A percentile compares a stretch with the other conserved stretches of the same genome.
Conservation (phyloP, 1,140 invertebrate genomes). For the Temnothorax curvispinosus region DNA sequence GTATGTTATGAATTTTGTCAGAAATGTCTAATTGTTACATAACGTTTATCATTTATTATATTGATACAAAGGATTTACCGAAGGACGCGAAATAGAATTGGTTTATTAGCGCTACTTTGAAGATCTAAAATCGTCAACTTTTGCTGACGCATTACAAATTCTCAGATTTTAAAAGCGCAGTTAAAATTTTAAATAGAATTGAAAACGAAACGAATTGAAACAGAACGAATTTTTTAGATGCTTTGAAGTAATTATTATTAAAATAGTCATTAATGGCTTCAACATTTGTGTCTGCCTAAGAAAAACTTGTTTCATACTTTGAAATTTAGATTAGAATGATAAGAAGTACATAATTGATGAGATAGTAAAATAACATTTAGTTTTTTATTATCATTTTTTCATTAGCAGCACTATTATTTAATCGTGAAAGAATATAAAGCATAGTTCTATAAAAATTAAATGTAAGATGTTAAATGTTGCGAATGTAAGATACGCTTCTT, state of each 20-base stretch:
- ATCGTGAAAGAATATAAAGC: not conserved
- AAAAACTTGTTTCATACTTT: not conserved
- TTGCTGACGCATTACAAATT: not conserved
- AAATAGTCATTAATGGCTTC: not conserved
- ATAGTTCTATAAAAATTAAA: not conserved
- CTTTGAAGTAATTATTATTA: not conserved
- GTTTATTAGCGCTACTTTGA: not conserved
- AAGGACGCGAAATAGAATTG: not conserved
- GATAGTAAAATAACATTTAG: not conserved
- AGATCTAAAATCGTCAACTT: not conserved
- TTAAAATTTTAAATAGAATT: not conserved
- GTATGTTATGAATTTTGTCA: conserved; percentile 81
- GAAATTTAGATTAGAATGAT: conserved; percentile 6
- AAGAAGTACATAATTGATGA: not conserved
- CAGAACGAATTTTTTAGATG: not conserved
- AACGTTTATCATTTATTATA: conserved; percentile 20
- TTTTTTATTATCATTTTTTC: not conserved
- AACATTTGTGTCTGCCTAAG: not conserved
- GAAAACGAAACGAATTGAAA: not conserved
- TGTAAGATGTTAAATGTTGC: not conserved
- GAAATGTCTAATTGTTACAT: not conserved
- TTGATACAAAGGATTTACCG: not conserved
- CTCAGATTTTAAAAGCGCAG: not conserved
- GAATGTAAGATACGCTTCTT: not conserved
- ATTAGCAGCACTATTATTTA: conserved; percentile 2